A percentile compares a stretch with the other conserved stretches of the same genome.
Evolutionary conservation across 2,797 vertebrate species (phyloP).

Genomic region (Amphiprion clarkii): DNA sequence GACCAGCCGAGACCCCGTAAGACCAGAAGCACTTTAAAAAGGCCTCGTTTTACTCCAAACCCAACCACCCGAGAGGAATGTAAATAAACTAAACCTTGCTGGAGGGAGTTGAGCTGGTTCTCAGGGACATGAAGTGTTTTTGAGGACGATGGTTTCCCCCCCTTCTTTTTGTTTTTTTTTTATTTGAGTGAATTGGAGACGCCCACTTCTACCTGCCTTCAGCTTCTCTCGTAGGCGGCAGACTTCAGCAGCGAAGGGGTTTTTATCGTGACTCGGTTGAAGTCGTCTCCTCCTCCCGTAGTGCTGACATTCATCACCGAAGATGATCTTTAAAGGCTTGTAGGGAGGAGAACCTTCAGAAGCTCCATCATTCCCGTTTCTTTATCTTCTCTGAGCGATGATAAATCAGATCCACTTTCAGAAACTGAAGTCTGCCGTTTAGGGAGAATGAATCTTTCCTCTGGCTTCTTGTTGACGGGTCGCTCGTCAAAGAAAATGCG

Average conservation of each 20-base stretch:
- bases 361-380: too few relatives aligned
- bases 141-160: slow-evolving; percentile 49
- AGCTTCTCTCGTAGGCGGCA: slow-evolving; percentile 12
- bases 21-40: slow-evolving; percentile 70
- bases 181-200: slow-evolving; percentile 21
- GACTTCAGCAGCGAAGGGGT: slow-evolving; percentile 6
- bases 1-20: slow-evolving; percentile 41
- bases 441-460: background rate
- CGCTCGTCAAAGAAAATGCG: slow-evolving; percentile 27
- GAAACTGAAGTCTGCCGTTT: slow-evolving; percentile 3
- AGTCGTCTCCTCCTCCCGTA: background rate
- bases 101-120: slow-evolving; percentile 53
- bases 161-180: slow-evolving; percentile 18
- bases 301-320: background rate
- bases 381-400: background rate
- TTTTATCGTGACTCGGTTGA: slow-evolving; percentile 26
- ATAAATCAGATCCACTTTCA: too few relatives aligned
- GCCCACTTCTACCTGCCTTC: background rate
- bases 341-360: too few relatives aligned
- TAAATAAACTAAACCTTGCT: slow-evolving; percentile 39
- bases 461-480: slow-evolving; percentile 28
- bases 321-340: background rate
- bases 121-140: slow-evolving; percentile 72
- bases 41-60: slow-evolving; percentile 58
- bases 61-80: slow-evolving; percentile 53